Evolutionary conservation across 2,797 vertebrate species (phyloP).

Genomic region (Lacerta bilineata): DNA sequence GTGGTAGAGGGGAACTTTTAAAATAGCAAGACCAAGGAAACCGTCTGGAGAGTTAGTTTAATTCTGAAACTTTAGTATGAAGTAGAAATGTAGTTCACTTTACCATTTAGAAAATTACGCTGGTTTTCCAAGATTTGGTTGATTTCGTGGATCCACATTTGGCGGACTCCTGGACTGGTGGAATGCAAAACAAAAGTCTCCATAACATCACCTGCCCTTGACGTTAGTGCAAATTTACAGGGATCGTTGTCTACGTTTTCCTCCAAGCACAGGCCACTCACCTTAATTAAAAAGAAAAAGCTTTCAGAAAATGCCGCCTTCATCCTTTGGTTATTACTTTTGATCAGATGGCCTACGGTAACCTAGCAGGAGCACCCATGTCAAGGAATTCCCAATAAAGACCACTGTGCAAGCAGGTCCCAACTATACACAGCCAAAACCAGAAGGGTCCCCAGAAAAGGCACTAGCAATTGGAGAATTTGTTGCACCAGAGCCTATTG

Average conservation of each 20-base stretch:
- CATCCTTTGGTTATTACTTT: neutral
- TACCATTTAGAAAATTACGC: constrained; percentile 97
- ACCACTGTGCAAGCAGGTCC: neutral
- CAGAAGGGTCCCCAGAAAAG: neutral
- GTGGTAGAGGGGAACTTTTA: neutral
- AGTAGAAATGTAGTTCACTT: constrained; percentile 28
- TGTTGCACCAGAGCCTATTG: neutral
- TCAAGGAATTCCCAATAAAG: neutral
- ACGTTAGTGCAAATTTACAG: constrained; percentile 95
- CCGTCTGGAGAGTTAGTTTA: neutral
- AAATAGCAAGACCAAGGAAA: neutral
- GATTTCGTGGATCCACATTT: constrained; percentile 97
- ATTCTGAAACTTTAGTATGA: neutral
- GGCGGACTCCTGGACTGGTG: constrained; percentile 91
- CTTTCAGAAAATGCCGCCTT: neutral
- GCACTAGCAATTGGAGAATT: too few relatives aligned
- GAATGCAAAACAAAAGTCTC: constrained; percentile 95
- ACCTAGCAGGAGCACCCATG: too few relatives aligned
- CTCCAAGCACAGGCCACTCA: constrained; percentile 95
- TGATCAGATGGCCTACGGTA: neutral
- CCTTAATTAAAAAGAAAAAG: constrained; percentile 74
- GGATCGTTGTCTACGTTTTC: constrained; percentile 93
- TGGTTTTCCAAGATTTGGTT: constrained; percentile 98
- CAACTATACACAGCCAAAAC: neutral
- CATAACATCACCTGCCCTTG: constrained; percentile 85